Percentiles rank a stretch among this genome's conserved stretches.
Conservation (phyloP, 1,140 invertebrate species). For the Araneus ventricosus region DNA sequence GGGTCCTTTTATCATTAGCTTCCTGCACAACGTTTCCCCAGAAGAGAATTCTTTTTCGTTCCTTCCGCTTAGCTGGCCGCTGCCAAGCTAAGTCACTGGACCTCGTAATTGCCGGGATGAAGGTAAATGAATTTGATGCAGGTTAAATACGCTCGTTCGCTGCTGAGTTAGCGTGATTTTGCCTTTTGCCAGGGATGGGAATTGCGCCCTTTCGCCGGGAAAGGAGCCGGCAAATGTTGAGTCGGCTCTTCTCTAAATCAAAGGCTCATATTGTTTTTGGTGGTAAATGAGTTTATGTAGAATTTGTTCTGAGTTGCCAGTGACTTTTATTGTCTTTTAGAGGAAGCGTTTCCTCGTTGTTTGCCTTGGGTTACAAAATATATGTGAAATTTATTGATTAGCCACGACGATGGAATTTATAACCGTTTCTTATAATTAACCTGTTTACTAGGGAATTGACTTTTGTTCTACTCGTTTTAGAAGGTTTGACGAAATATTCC, state of each 20-base stretch:
- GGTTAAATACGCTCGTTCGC: conserved; percentile 59
- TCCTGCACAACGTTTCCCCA: background rate
- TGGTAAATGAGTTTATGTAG: background rate
- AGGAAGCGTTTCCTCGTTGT: no score
- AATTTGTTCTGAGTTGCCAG: background rate
- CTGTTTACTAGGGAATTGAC: no score
- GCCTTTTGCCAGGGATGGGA: background rate
- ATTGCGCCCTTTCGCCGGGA: background rate
- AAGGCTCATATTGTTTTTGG: background rate
- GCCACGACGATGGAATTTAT: no score
- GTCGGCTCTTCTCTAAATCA: conserved; percentile 9
- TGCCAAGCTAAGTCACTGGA: conserved; percentile 46
- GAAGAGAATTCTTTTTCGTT: conserved; percentile 27
- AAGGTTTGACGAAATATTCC: no score
- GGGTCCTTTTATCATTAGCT: conserved; percentile 42
- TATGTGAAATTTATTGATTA: no score
- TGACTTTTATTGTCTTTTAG: no score
- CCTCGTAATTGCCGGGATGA: conserved; percentile 65
- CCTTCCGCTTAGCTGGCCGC: conserved; percentile 20
- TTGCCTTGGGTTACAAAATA: no score
- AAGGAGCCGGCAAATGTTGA: background rate
- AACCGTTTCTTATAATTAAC: no score
- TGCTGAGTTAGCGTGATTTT: conserved; percentile 60
- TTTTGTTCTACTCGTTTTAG: no score
- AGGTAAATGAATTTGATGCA: conserved; percentile 70